phyloP scores from a whole-genome alignment of 2,113 vertebrate genomes.

The Psammodynastes pulverulentus region DNA sequence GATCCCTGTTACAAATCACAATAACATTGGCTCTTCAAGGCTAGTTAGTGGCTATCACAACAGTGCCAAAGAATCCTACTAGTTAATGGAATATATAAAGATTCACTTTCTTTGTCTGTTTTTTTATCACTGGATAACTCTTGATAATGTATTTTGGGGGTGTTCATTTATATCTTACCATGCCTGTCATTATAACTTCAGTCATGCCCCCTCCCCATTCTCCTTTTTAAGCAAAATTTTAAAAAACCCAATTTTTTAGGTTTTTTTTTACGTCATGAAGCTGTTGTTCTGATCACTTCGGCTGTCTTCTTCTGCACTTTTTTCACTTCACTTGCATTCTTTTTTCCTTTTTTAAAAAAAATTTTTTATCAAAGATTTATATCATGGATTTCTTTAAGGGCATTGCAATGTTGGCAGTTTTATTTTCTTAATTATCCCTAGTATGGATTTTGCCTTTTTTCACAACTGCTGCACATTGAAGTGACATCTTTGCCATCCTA shows the following conservation, averaged over 20 bases:
- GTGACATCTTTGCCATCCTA: neutral
- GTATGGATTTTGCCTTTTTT: neutral
- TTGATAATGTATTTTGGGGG: neutral
- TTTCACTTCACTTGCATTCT: neutral
- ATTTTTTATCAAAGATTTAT: neutral
- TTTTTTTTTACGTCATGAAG: neutral
- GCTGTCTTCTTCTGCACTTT: neutral
- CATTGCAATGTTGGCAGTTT: neutral
- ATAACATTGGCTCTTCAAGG: neutral
- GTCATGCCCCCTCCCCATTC: neutral
- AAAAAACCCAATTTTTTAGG: neutral
- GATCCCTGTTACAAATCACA: too few relatives aligned
- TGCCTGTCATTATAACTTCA: neutral
- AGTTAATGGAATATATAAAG: neutral
- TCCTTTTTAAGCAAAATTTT: neutral
- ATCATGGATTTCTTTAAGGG: neutral
- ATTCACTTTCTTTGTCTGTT: neutral
- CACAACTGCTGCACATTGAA: neutral
- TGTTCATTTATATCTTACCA: neutral
- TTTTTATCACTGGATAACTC: neutral
- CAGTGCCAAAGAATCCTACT: neutral
- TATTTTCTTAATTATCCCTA: neutral
- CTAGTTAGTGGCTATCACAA: neutral
- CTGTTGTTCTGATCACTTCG: neutral
- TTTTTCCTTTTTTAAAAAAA: neutral